A percentile compares a stretch with the other conserved stretches of the same genome.
phyloP scores from a whole-genome alignment of 2,888 invertebrate species.

The Saturnia pavonia region DNA sequence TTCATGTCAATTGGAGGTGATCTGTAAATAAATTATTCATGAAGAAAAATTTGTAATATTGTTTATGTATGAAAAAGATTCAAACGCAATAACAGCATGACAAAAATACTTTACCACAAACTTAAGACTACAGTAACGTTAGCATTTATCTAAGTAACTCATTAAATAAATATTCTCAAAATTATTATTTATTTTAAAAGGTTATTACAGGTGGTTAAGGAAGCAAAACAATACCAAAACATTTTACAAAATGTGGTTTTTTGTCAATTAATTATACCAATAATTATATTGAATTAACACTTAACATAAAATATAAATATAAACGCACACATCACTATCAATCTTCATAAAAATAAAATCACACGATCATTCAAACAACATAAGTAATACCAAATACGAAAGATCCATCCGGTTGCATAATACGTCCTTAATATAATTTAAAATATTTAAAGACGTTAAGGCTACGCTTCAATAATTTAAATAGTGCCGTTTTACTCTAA shows the following conservation, averaged over 20 bases:
- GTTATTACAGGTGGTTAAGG: background rate
- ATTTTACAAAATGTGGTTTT: background rate
- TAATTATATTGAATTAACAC: background rate
- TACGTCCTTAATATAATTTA: conserved; percentile 13
- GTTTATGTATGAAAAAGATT: background rate
- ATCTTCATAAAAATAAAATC: background rate
- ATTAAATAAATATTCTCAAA: background rate
- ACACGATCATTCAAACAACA: conserved; percentile 27
- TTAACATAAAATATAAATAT: background rate
- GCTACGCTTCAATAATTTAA: conserved; percentile 47
- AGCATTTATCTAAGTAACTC: background rate
- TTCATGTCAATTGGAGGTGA: too few relatives aligned
- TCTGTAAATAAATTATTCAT: background rate
- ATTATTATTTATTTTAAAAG: background rate
- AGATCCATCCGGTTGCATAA: conserved; percentile 46
- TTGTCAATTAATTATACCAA: background rate
- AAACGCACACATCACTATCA: background rate
- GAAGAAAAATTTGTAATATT: background rate
- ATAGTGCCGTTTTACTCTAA: conserved; percentile 65
- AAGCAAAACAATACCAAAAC: background rate
- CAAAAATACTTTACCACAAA: background rate
- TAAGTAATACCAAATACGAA: conserved; percentile 52
- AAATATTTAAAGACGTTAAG: conserved; percentile 35
- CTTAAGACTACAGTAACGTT: background rate
- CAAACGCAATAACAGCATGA: background rate